These are phyloP conservation scores for Sapajus apella DNA, from an alignment of 2,113 vertebrate genomes.

Conservation along the genomic window DNA sequence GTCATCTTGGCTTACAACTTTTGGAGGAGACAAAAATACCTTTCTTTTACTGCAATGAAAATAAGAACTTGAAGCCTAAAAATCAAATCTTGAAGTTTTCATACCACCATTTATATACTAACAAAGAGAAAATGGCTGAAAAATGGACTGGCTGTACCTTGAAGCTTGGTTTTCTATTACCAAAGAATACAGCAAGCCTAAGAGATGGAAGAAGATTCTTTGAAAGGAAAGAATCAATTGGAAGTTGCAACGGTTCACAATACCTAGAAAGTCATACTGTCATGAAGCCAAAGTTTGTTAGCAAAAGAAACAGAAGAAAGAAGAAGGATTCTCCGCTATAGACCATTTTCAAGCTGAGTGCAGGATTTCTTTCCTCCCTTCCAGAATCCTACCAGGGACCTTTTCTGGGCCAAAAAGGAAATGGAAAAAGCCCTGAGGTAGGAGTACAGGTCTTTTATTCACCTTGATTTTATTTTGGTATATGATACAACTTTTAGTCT, in stretches of 20 bases:
- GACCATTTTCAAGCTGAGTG: not conserved
- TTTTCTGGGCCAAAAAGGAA: not conserved
- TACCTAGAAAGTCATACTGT: not conserved
- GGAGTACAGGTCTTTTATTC: not conserved
- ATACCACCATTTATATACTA: not conserved
- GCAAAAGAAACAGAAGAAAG: not conserved
- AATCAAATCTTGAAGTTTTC: not conserved
- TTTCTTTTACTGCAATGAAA: not conserved
- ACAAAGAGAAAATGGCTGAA: not conserved
- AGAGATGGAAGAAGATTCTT: not conserved
- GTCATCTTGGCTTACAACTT: not conserved
- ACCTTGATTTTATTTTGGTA: not conserved
- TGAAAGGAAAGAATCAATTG: not conserved
- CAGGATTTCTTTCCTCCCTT: not conserved
- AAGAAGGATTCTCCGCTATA: not conserved
- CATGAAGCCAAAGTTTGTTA: not conserved
- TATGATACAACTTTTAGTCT: not conserved
- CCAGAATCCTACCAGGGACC: not conserved
- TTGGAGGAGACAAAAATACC: not conserved
- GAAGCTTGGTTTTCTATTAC: not conserved
- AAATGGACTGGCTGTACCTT: not conserved
- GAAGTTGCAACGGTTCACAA: not conserved
- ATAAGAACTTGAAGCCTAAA: not conserved
- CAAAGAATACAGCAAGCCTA: not conserved
- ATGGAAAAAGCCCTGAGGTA: not conserved